These are phyloP conservation scores for Diploptera punctata DNA, from an alignment of 2,888 invertebrate genomes.

Conservation along the genomic window DNA sequence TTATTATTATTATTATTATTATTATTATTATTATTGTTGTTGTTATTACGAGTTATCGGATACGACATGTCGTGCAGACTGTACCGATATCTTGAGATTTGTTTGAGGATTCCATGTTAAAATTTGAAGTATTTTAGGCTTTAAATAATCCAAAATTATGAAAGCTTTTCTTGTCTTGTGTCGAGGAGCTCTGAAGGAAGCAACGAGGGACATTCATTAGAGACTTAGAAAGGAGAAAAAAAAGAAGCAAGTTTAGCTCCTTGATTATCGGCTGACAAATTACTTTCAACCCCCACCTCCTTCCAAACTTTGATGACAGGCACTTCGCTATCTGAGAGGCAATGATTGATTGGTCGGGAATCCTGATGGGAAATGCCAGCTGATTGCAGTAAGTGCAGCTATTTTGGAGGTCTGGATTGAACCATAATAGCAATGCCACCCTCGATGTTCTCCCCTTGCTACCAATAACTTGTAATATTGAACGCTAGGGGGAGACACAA, in stretches of 20 bases:
- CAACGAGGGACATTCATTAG: not conserved
- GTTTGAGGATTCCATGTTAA: too few relatives aligned
- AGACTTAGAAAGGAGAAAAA: not conserved
- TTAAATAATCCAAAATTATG: too few relatives aligned
- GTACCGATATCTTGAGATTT: too few relatives aligned
- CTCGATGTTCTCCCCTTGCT: not conserved
- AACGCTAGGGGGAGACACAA: not conserved
- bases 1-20: too few relatives aligned
- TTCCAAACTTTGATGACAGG: not conserved
- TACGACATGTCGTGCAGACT: too few relatives aligned
- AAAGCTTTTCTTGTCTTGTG: too few relatives aligned
- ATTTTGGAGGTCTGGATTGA: not conserved
- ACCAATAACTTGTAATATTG: too few relatives aligned
- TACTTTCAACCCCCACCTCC: not conserved
- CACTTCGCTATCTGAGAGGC: not conserved
- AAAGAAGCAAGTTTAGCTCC: not conserved
- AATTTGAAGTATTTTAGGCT: too few relatives aligned
- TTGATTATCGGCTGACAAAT: constrained; percentile 10
- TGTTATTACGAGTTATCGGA: too few relatives aligned
- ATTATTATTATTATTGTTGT: too few relatives aligned
- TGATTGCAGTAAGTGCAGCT: constrained; percentile 4
- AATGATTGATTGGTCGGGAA: constrained; percentile 10
- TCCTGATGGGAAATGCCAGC: constrained; percentile 10
- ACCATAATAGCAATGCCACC: not conserved
- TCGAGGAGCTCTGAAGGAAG: not conserved